Percentiles rank a stretch among this genome's conserved stretches.
These are phyloP conservation scores for Hyles lineata DNA, from an alignment of 2,888 invertebrate species.

Conservation along the genomic window DNA sequence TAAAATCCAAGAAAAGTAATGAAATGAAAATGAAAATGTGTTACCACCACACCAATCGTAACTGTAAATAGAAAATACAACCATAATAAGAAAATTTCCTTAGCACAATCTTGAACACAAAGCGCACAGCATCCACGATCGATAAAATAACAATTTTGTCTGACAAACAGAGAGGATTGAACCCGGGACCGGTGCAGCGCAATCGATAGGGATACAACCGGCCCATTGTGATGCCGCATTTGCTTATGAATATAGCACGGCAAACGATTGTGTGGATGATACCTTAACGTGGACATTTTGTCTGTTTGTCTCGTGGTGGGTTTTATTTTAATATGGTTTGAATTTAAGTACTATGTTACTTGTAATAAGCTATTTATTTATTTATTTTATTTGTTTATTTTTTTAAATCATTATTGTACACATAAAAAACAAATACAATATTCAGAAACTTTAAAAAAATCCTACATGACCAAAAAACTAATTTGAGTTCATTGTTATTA, in stretches of 20 bases:
- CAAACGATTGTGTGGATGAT: constrained; percentile 30
- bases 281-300: not conserved
- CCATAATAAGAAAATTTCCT: not conserved
- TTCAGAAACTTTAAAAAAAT: too few species aligned
- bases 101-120: not conserved
- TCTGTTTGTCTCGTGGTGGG: not conserved
- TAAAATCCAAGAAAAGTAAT: too few species aligned
- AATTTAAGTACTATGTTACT: not conserved
- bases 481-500: too few species aligned
- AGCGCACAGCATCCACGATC: not conserved
- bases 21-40: too few species aligned
- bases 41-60: too few species aligned
- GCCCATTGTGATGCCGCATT: constrained; percentile 47
- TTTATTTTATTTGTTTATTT: too few species aligned
- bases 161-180: constrained; percentile 25
- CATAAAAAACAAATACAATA: too few species aligned
- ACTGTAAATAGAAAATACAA: too few species aligned
- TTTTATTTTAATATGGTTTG: not conserved
- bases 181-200: constrained; percentile 32
- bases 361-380: not conserved
- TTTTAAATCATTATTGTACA: too few species aligned
- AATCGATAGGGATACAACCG: constrained; percentile 39
- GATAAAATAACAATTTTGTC: constrained; percentile 20
- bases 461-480: too few species aligned
- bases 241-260: constrained; percentile 45